These are phyloP conservation scores for Cynopterus sphinx DNA, from an alignment of 2,797 vertebrate genomes.

Conservation along the genomic window DNA sequence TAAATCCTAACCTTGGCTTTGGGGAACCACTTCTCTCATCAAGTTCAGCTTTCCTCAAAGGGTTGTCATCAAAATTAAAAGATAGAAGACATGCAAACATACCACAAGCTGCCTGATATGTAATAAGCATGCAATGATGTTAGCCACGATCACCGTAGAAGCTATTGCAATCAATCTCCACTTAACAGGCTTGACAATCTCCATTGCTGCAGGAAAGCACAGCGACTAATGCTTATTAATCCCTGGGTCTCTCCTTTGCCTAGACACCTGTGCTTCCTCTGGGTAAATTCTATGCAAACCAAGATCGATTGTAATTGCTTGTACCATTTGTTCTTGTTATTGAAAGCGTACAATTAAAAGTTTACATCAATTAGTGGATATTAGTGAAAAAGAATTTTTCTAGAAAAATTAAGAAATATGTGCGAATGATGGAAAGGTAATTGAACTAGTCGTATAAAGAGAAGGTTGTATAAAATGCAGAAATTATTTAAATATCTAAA, in stretches of 20 bases:
- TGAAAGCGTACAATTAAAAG: not conserved
- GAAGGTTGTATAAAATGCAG: not conserved
- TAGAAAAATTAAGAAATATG: not conserved
- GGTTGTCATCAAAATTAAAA: not conserved
- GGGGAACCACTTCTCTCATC: not conserved
- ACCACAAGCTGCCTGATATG: too few species aligned
- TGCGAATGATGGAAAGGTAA: not conserved
- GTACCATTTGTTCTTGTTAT: not conserved
- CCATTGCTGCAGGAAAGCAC: not conserved
- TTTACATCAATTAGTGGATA: not conserved
- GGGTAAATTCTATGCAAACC: not conserved
- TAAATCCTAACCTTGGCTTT: not conserved
- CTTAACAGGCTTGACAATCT: not conserved
- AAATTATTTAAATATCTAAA: not conserved
- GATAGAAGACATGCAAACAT: not conserved
- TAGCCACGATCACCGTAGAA: not conserved
- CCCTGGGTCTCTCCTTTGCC: not conserved
- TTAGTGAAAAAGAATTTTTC: not conserved
- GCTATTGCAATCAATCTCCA: not conserved
- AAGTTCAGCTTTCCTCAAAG: not conserved
- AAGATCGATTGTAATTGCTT: not conserved
- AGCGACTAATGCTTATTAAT: not conserved
- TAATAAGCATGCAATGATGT: not conserved
- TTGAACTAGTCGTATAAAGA: not conserved
- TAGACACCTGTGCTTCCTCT: not conserved